phyloP scores from a whole-genome alignment of 2,797 vertebrate species.

The Loriculus beryllinus region DNA sequence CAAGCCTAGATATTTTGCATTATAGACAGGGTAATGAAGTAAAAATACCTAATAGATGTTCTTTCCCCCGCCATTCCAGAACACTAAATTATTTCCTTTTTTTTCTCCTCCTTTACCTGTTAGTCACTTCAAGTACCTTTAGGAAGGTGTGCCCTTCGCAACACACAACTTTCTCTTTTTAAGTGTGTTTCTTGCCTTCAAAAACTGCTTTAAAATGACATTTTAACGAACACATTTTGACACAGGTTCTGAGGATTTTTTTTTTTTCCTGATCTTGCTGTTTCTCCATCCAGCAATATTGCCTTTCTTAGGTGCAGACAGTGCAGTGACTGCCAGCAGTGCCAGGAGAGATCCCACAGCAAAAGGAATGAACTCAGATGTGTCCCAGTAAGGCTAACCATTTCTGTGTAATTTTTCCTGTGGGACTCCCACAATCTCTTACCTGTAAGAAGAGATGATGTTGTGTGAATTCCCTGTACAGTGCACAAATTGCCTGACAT shows the following conservation, averaged over 20 bases:
- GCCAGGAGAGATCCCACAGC: rapidly evolving
- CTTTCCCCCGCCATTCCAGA: too few species aligned
- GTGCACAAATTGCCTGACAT: not conserved
- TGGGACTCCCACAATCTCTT: not conserved
- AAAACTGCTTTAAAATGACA: not conserved
- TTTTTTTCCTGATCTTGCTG: not conserved
- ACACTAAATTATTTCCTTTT: not conserved
- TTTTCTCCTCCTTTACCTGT: not conserved
- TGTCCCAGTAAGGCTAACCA: not conserved
- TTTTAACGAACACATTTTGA: not conserved
- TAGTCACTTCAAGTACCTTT: not conserved
- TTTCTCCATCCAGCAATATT: not conserved
- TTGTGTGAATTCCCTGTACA: not conserved
- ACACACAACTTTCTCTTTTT: not conserved
- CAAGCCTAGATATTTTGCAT: not conserved
- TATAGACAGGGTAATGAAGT: not conserved
- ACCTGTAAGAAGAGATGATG: not conserved
- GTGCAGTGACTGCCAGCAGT: not conserved
- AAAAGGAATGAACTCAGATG: not conserved
- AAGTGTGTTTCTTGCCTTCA: not conserved
- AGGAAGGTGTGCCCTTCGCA: not conserved
- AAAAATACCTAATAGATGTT: not conserved
- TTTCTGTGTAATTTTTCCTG: not conserved
- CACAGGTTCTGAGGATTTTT: not conserved
- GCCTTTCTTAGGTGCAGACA: not conserved